phyloP scores from a whole-genome alignment of 2,888 invertebrate species.

The Drosophila longiperda region DNA sequence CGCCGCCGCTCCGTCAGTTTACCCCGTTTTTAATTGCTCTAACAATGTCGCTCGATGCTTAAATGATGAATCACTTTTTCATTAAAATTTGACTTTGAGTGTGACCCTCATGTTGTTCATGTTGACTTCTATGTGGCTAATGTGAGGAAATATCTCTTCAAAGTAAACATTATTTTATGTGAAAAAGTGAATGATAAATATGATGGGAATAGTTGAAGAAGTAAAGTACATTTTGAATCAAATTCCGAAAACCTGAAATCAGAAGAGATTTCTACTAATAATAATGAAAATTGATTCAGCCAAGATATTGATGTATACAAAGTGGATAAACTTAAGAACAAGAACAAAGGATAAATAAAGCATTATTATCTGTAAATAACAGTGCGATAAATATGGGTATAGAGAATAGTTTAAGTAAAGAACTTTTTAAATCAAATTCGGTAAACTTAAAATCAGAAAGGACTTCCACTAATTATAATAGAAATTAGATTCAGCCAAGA shows the following conservation, averaged over 20 bases:
- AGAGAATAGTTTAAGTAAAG: too few species aligned
- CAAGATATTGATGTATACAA: not conserved
- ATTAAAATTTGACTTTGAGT: constrained; percentile 79
- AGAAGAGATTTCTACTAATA: not conserved
- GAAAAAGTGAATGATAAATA: not conserved
- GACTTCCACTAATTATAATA: too few species aligned
- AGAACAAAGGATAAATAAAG: not conserved
- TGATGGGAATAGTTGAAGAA: not conserved
- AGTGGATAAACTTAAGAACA: not conserved
- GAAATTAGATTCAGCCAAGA: not conserved
- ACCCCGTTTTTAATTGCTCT: constrained; percentile 77
- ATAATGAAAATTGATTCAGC: not conserved
- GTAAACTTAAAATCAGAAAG: too few species aligned
- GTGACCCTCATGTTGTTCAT: constrained; percentile 78
- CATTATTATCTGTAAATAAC: too few species aligned
- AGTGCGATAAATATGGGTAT: too few species aligned
- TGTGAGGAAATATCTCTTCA: constrained; percentile 33
- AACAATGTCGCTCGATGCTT: constrained; percentile 68
- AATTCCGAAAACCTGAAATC: not conserved
- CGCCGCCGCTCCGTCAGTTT: constrained; percentile 42
- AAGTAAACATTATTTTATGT: not conserved
- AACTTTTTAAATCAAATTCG: too few species aligned
- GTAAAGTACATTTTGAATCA: not conserved
- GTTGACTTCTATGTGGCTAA: constrained; percentile 60
- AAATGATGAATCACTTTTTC: constrained; percentile 84